Evolutionary conservation across 1,140 invertebrate genomes (phyloP).

Genomic region (Oryctes rhinoceros): DNA sequence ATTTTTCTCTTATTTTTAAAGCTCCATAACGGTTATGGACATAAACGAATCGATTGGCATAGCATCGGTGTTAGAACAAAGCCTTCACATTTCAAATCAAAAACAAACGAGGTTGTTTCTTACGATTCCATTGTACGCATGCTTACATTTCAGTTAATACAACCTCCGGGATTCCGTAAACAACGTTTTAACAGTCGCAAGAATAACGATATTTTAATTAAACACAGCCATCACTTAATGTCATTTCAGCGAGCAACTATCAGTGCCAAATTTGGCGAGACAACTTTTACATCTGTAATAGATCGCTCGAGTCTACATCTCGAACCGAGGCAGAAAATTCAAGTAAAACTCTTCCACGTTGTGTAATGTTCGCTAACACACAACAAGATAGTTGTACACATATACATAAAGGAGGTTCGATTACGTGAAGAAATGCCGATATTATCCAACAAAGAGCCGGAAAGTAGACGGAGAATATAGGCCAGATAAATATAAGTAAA

Average conservation of each 20-base stretch:
- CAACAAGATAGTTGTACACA: not conserved
- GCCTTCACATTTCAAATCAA: no score
- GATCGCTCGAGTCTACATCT: not conserved
- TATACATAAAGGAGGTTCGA: constrained; percentile 6
- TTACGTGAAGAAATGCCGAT: constrained; percentile 26
- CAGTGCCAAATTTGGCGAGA: constrained; percentile 23
- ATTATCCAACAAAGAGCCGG: not conserved
- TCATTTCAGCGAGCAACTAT: not conserved
- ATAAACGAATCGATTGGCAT: no score
- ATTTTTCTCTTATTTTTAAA: no score
- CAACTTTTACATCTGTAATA: constrained; percentile 36
- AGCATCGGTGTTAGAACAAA: no score
- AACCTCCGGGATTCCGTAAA: no score
- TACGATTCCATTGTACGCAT: no score
- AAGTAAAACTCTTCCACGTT: constrained; percentile 14
- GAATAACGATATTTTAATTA: constrained; percentile 15
- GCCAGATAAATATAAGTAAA: not conserved
- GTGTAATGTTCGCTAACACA: constrained; percentile 7
- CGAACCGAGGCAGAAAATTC: not conserved
- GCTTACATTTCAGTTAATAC: no score
- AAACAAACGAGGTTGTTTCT: no score
- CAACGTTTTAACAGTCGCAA: not conserved
- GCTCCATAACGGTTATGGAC: no score
- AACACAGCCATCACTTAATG: constrained; percentile 7
- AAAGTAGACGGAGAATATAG: not conserved